phyloP scores from a whole-genome alignment of 2,888 invertebrate species.

The Amblyjoppa proteus region DNA sequence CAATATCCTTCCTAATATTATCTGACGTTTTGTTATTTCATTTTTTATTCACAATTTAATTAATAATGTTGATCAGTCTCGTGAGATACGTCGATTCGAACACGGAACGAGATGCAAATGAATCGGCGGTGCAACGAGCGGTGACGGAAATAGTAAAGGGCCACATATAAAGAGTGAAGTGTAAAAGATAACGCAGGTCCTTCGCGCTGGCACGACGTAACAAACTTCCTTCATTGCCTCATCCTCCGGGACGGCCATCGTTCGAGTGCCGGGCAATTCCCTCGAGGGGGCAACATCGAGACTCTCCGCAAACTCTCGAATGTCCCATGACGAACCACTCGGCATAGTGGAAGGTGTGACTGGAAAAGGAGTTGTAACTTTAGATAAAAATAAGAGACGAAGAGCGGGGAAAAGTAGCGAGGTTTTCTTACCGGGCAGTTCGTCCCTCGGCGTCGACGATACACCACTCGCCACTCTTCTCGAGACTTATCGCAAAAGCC shows the following conservation, averaged over 20 bases:
- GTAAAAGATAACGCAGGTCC: slow-evolving; percentile 6
- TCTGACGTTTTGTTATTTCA: too few species aligned
- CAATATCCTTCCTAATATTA: too few species aligned
- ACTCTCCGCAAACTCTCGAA: slow-evolving; percentile 21
- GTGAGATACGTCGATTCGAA: background rate
- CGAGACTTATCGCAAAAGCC: background rate
- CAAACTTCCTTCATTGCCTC: slow-evolving; percentile 21
- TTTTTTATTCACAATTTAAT: too few species aligned
- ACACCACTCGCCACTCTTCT: slow-evolving; percentile 3
- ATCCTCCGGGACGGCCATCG: background rate
- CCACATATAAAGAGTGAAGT: slow-evolving; percentile 7
- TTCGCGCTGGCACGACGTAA: slow-evolving; percentile 13
- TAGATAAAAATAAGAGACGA: slow-evolving; percentile 4
- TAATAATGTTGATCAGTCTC: too few species aligned
- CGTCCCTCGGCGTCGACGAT: background rate
- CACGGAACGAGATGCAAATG: too few species aligned
- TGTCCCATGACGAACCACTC: slow-evolving; percentile 1
- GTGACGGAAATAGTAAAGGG: background rate
- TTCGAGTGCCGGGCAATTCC: background rate
- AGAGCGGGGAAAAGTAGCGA: background rate
- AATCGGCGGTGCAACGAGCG: background rate
- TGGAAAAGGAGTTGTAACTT: slow-evolving; percentile 9
- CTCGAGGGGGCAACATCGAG: background rate
- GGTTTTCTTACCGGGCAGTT: background rate
- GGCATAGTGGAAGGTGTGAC: background rate